These are phyloP conservation scores for Adrianichthys oophorus DNA, from an alignment of 2,797 vertebrate species.

Conservation along the genomic window DNA sequence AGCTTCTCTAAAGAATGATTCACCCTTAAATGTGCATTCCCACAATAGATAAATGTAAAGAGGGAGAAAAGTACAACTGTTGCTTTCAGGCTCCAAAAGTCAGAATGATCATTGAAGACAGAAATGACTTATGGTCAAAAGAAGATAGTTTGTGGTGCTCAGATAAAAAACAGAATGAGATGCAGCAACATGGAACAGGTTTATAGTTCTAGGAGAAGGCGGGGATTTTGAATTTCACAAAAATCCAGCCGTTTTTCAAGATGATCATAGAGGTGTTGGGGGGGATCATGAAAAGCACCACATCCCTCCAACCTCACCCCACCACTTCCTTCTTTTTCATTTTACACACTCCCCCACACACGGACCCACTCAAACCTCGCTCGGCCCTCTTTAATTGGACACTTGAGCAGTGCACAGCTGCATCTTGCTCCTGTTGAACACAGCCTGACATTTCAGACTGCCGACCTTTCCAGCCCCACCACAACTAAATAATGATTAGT, in stretches of 20 bases:
- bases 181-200: too few species aligned
- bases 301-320: conserved; percentile 2
- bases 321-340: conserved; percentile 24
- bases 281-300: background rate
- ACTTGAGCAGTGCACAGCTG: conserved; percentile 84
- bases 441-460: conserved; percentile 98
- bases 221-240: too few species aligned
- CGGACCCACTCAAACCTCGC: conserved; percentile 76
- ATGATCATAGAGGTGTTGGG: too few species aligned
- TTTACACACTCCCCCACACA: conserved; percentile 65
- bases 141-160: too few species aligned
- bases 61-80: background rate
- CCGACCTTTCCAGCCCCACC: conserved; percentile 96
- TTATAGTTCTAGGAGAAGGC: too few species aligned
- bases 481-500: conserved; percentile 98
- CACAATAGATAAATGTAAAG: conserved; percentile 11
- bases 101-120: background rate
- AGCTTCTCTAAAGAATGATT: conserved; percentile 71
- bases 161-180: too few species aligned
- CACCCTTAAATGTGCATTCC: conserved; percentile 46
- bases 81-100: conserved; percentile 1
- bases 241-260: too few species aligned
- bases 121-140: too few species aligned
- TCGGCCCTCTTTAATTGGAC: conserved; percentile 96
- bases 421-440: conserved; percentile 89